Base-by-base conservation (phyloP, 2,113 vertebrate genomes). In the Sisor rabdophorus region DNA sequence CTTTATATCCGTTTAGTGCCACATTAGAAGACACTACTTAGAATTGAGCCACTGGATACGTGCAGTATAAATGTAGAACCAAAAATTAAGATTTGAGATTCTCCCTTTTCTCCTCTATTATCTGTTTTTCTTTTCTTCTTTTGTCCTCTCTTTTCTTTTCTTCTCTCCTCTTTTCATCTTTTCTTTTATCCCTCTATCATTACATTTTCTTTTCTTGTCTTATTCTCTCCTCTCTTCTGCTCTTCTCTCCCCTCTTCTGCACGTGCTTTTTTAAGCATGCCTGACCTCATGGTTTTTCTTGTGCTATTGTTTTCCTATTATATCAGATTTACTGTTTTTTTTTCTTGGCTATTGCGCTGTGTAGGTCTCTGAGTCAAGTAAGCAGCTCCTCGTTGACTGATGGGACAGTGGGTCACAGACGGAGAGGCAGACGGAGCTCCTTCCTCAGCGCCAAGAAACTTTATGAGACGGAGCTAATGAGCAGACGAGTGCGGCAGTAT, bases 381-480 rank as follows among this genome's bases (percentile, higher is more conserved):
- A 98, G 97, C 3, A 98, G 96, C 1, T 89, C 96, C 13, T 89
- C 96, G 0, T 93, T 98, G 83, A 91, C 98, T 11, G 97, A 99
- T 70, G 81, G 81, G 9, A 95, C 93, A 87, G 87, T 95, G 0
- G 94, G 95, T 6, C 96, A 96, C 78, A 96, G 97, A 88, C 98
- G 98, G 89, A 90, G 96, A 8, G 96, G 97, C 24, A 94, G 97
- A 7, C 96, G 97, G 67, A 98, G 97, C 88, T 98, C 97, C 83
- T 98, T 99, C 87, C 95, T 99, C 53, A 99, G 98, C 44, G 95
- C 97, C 86, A 98, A 98, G 89, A 98, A 98, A 84, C 92, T 99
- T n/a, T 99, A 99, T 13, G 97, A 99, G 88, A 96, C 98, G 54
- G 97, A 97, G 70, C 94, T 98, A 88, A 99, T 99, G 97, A 95